Conservation (phyloP, 2,888 invertebrate genomes). For the Melolontha melolontha region DNA sequence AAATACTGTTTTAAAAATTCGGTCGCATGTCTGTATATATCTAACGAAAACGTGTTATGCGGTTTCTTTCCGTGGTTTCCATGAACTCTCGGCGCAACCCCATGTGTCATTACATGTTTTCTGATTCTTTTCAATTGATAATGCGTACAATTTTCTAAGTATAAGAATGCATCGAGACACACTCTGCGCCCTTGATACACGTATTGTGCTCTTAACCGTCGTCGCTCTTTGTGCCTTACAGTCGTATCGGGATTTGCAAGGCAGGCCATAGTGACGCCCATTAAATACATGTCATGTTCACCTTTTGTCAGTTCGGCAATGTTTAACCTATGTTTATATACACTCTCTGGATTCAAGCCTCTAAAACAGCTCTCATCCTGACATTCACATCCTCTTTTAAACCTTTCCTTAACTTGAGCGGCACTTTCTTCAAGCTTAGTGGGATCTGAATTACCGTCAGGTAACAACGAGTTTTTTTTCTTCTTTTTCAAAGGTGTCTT, state of each 20-base stretch:
- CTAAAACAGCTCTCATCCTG: slow-evolving; percentile 81
- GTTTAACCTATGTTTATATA: slow-evolving; percentile 80
- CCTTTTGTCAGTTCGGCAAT: slow-evolving; percentile 84
- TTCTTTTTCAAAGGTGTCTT: slow-evolving; percentile 66
- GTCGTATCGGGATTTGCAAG: slow-evolving; percentile 80
- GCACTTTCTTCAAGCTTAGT: slow-evolving; percentile 80
- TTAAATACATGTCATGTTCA: slow-evolving; percentile 86
- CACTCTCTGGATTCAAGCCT: slow-evolving; percentile 80
- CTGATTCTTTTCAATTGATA: slow-evolving; percentile 82
- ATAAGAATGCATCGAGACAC: slow-evolving; percentile 82
- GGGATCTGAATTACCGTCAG: slow-evolving; percentile 67
- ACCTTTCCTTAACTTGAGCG: slow-evolving; percentile 75
- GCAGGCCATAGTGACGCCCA: slow-evolving; percentile 88
- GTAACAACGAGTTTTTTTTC: slow-evolving; percentile 64
- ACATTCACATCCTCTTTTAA: slow-evolving; percentile 81
- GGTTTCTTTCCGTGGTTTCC: slow-evolving; percentile 85
- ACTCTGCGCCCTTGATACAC: slow-evolving; percentile 83
- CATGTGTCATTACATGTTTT: slow-evolving; percentile 83
- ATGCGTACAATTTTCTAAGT: slow-evolving; percentile 83
- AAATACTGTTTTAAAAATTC: slow-evolving; percentile 81
- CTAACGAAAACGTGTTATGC: slow-evolving; percentile 82
- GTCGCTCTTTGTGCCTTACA: slow-evolving; percentile 77
- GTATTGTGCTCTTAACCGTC: slow-evolving; percentile 79
- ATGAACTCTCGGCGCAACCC: slow-evolving; percentile 82
- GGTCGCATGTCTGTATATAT: slow-evolving; percentile 83